A percentile compares a stretch with the other conserved stretches of the same genome.
phyloP scores from a whole-genome alignment of 2,113 vertebrate genomes.

The Chionis minor region DNA sequence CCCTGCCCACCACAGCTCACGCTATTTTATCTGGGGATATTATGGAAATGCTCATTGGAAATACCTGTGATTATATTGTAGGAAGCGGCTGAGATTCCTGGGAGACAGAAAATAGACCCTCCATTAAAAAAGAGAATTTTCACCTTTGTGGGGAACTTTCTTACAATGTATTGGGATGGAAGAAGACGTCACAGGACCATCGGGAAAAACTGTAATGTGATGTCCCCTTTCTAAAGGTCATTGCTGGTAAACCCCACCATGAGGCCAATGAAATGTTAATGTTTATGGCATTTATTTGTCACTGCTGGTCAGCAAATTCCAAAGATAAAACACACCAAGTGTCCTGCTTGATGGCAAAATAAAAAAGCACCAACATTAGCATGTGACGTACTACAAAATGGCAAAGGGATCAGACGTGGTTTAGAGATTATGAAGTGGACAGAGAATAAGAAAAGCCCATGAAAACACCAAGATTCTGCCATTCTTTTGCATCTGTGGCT shows the following conservation, averaged over 20 bases:
- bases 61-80: not conserved
- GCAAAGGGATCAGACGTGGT: not conserved
- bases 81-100: not conserved
- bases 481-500: not conserved
- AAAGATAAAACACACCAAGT: not conserved
- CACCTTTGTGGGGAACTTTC: not conserved
- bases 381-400: not conserved
- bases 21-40: fast-evolving
- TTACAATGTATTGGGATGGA: not conserved
- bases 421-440: not conserved
- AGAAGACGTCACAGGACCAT: not conserved
- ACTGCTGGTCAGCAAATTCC: not conserved
- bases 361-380: not conserved
- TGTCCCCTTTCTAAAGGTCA: not conserved
- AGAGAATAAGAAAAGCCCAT: not conserved
- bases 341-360: not conserved
- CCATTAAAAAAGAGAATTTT: not conserved
- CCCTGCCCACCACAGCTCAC: not conserved
- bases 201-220: not conserved
- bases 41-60: not conserved
- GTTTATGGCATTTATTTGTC: not conserved
- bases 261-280: not conserved
- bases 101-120: not conserved
- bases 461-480: not conserved
- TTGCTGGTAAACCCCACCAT: not conserved